Base-by-base conservation (phyloP, 2,113 vertebrate species). In the Orientallactaga bullata region DNA sequence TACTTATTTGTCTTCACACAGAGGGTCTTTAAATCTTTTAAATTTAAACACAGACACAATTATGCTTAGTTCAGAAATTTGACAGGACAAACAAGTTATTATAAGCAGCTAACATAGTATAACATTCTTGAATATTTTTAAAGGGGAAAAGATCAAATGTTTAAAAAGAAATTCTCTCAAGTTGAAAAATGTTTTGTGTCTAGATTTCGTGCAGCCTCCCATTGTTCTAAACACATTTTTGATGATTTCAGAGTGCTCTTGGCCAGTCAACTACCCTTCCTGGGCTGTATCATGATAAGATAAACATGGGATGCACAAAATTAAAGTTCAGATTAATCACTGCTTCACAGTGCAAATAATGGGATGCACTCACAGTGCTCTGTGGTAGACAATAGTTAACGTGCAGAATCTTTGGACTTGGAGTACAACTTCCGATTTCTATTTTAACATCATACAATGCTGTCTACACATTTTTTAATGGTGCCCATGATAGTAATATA, bases 381-480 rank as follows among this genome's bases (percentile, higher is more conserved):
- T 97, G 98, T 98, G 98, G 98, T 98, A 98, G 98, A 98, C 97
- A 95, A 98, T 99, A 99, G 99, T 99, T 99, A 99, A 99, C 99
- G 99, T 97, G 98, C 98, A 98, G 97, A 98, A 96, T 98, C 98
- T 98, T 98, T 98, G 97, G 98, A 98, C 98, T 98, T 98, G 98
- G 98, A 98, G 97, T 98, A 98, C 98, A 98, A 99, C 98, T 99
- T 99, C 99, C 99, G 99, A 99, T 99, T 99, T 99, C 98, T 98
- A 98, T 98, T 98, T 98, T 98, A 98, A 98, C 98, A 99, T 99
- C 98, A 98, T 95, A 98, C 97, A 99, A 98, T 98, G 99, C 99
- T 99, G 99, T 99, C 99, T 99, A 99, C 99, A 99, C 99, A 99
- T 98, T 99, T 99, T 99, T 99, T 99, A 99, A 99, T 99, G 98